phyloP scores from a whole-genome alignment of 2,113 vertebrate genomes.

The Silurus meridionalis region DNA sequence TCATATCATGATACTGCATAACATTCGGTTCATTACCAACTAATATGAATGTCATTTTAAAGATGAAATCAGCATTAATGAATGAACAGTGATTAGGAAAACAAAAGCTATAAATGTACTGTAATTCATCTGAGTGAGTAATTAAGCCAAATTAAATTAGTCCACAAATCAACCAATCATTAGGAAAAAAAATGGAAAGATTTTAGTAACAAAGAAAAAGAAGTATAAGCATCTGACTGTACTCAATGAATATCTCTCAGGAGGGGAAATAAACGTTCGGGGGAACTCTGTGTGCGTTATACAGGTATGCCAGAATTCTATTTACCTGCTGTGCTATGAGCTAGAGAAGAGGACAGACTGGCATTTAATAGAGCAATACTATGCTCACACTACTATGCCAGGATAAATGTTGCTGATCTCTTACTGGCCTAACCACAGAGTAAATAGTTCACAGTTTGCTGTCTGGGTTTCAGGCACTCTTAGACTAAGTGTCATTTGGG shows the following conservation, averaged over 20 bases:
- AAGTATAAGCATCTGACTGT: background rate
- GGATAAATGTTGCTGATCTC: conserved; percentile 66
- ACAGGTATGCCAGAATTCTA: conserved; percentile 27
- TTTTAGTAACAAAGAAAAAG: too few relatives aligned
- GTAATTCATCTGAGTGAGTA: background rate
- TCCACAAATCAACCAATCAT: too few relatives aligned
- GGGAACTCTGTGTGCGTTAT: conserved; percentile 9
- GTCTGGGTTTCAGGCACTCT: conserved; percentile 56
- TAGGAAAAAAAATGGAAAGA: too few relatives aligned
- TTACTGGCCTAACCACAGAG: conserved; percentile 53
- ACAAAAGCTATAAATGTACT: background rate
- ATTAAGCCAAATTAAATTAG: background rate
- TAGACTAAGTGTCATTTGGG: conserved; percentile 60
- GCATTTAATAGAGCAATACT: conserved; percentile 36
- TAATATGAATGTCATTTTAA: too few relatives aligned
- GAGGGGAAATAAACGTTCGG: background rate
- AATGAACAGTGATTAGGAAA: background rate
- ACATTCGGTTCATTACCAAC: background rate
- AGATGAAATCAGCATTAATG: background rate
- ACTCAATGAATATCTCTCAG: conserved; percentile 18
- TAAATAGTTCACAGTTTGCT: conserved; percentile 64
- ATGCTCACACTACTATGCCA: conserved; percentile 58
- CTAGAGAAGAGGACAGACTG: background rate
- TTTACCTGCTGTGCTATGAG: conserved; percentile 20
- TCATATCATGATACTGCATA: background rate